Base-by-base conservation (phyloP, 2,888 invertebrate genomes). In the Dysmachus trigonus region DNA sequence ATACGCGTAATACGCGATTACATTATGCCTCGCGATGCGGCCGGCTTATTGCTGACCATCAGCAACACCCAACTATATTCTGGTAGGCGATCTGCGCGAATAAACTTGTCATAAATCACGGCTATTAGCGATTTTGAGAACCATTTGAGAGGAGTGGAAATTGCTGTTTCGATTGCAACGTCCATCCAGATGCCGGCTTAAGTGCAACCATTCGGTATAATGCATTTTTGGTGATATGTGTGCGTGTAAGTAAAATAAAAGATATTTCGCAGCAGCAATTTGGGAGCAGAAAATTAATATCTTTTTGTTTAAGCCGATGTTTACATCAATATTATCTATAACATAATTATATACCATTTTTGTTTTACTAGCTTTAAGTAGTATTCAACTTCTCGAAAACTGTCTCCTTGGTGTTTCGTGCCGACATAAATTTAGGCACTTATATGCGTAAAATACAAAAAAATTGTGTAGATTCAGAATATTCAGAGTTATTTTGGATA, bases 71-170 rank as follows among this genome's bases (percentile, higher is more conserved):
- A 47, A 47, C 47, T n/a, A 4, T 41, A 13, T 62, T 82, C 31
- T 35, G 30, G 82, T 22, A 35, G 33, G 22, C 13, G 35, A 31
- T 33, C 38, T 53, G 27, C 41, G 33, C 15, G 74, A 76, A 85
- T 85, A 85, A 31, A 85, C 30, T 35, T 85, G 74, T 74, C 74
- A 85, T 85, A 85, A 85, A 85, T 85, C 74, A 85, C 7, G 33
- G 18, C 85, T 51, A 85, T 85, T 85, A 74, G 22, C 35, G 41
- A 85, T 85, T 85, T 85, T 85, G 74, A 85, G 74, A 85, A 74
- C 51, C 10, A 85, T 53, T 85, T 81, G 77, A 79, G 79, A 62
- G 79, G 47, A 71, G 18, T 72, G 72, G 27, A 71, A 82, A 71
- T 82, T 41, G 53, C 82, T 27, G 47, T 62, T 82, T 62, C 82